Percentiles rank a stretch among this genome's conserved stretches.
phyloP scores from a whole-genome alignment of 2,113 vertebrate genomes.

The Crocuta crocuta region DNA sequence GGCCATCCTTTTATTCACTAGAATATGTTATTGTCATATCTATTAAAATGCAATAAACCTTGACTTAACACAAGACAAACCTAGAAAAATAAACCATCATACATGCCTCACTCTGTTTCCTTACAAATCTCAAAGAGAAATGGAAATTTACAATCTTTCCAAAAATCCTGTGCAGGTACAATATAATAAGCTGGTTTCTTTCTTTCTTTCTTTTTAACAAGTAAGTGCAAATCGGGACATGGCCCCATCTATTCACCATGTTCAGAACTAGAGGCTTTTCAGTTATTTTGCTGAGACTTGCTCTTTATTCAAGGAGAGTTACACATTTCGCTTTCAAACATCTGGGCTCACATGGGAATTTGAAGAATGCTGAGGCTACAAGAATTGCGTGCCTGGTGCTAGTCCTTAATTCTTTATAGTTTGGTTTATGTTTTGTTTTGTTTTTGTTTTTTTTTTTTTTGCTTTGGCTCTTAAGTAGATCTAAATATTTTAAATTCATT shows the following conservation, averaged over 20 bases:
- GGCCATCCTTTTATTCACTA: not conserved
- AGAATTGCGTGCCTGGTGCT: conserved; percentile 65
- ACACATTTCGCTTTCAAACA: conserved; percentile 67
- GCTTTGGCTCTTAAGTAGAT: conserved; percentile 53
- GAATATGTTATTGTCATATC: not conserved
- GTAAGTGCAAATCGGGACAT: conserved; percentile 68
- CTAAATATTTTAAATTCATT: conserved; percentile 63
- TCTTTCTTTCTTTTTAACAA: not conserved
- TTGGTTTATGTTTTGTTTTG: conserved; percentile 57
- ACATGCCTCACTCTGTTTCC: not conserved
- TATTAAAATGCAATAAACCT: conserved; percentile 22
- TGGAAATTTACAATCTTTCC: not conserved
- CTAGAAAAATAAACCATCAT: not conserved
- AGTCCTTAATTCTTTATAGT: conserved; percentile 51
- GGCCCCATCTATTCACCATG: not conserved
- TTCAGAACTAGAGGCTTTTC: not conserved
- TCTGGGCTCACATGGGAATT: conserved; percentile 71
- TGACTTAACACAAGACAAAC: not conserved
- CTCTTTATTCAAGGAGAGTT: conserved; percentile 67
- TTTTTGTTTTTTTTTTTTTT: conserved; percentile 57
- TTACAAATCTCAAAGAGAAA: conserved; percentile 15
- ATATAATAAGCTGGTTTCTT: not conserved
- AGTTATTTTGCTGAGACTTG: conserved; percentile 52
- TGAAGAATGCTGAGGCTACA: conserved; percentile 65
- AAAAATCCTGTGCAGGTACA: not conserved